Percentiles rank a stretch among this genome's conserved stretches.
phyloP scores from a whole-genome alignment of 2,888 invertebrate species.

The Phasia obesa region DNA sequence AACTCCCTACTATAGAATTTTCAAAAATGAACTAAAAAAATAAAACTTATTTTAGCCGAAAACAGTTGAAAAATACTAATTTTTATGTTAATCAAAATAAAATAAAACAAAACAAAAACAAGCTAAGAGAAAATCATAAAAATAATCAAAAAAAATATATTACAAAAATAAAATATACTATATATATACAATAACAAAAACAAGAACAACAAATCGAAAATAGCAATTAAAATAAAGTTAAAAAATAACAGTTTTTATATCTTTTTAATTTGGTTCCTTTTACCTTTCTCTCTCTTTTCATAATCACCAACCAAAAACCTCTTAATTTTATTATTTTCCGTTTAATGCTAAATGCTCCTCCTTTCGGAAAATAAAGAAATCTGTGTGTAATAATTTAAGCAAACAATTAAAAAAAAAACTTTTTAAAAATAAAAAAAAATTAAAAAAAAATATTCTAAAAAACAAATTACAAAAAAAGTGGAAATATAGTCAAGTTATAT shows the following conservation, averaged over 20 bases:
- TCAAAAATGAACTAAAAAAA: slow-evolving; percentile 38
- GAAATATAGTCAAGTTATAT: slow-evolving; percentile 72
- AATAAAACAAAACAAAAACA: slow-evolving; percentile 58
- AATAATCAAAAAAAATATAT: slow-evolving; percentile 62
- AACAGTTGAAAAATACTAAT: no score
- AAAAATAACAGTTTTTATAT: neutral
- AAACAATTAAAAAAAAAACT: slow-evolving; percentile 40
- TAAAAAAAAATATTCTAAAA: slow-evolving; percentile 60
- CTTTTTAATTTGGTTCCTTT: neutral
- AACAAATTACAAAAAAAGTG: slow-evolving; percentile 60
- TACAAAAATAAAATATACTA: slow-evolving; percentile 38
- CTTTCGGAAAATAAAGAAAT: slow-evolving; percentile 60
- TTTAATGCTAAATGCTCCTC: neutral
- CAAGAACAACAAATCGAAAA: slow-evolving; percentile 11
- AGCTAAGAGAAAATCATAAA: slow-evolving; percentile 59
- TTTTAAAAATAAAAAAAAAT: slow-evolving; percentile 49
- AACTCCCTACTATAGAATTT: slow-evolving; percentile 29
- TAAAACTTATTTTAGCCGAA: slow-evolving; percentile 55
- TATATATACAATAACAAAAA: no score
- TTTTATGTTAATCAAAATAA: no score
- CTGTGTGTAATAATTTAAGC: slow-evolving; percentile 68
- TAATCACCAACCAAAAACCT: neutral
- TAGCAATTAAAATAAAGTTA: slow-evolving; percentile 30
- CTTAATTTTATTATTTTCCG: neutral
- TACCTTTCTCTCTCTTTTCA: neutral